Evolutionary conservation across 2,888 invertebrate genomes (phyloP).

Genomic region (Pseudococcus viburni): DNA sequence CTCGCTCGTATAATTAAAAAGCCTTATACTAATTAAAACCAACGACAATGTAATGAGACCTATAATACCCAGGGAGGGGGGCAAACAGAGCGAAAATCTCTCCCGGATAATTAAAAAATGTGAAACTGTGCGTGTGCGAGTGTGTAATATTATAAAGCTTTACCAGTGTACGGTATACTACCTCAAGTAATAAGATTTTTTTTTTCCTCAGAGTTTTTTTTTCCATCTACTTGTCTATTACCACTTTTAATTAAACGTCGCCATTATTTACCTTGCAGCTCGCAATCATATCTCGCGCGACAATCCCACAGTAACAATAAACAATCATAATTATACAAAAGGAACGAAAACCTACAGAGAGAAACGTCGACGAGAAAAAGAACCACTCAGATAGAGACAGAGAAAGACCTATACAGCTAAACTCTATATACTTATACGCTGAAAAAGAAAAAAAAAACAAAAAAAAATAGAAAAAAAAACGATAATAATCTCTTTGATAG

Average conservation of each 20-base stretch:
- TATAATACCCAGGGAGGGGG: neutral
- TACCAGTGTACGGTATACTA: neutral
- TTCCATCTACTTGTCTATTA: slow-evolving; percentile 59
- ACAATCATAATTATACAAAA: slow-evolving; percentile 65
- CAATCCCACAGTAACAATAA: slow-evolving; percentile 66
- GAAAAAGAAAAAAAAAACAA: slow-evolving; percentile 1
- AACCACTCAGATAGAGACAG: neutral
- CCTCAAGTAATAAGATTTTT: slow-evolving; percentile 38
- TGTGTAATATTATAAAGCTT: neutral
- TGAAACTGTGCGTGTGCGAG: slow-evolving; percentile 24
- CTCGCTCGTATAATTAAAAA: slow-evolving; percentile 27
- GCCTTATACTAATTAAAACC: slow-evolving; percentile 37
- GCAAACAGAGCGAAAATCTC: slow-evolving; percentile 2
- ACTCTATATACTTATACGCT: neutral
- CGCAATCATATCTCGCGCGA: slow-evolving; percentile 66
- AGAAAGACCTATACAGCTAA: neutral
- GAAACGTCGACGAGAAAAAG: slow-evolving; percentile 6
- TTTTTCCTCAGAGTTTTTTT: neutral
- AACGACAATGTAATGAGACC: slow-evolving; percentile 37
- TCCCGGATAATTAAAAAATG: slow-evolving; percentile 38
- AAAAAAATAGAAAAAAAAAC: slow-evolving; percentile 39
- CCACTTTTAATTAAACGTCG: slow-evolving; percentile 64
- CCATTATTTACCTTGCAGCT: slow-evolving; percentile 64
- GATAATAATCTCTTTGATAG: slow-evolving; percentile 64
- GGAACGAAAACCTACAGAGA: slow-evolving; percentile 13